Conservation (phyloP, 2,797 vertebrate genomes). For the Molossus alvarezi region DNA sequence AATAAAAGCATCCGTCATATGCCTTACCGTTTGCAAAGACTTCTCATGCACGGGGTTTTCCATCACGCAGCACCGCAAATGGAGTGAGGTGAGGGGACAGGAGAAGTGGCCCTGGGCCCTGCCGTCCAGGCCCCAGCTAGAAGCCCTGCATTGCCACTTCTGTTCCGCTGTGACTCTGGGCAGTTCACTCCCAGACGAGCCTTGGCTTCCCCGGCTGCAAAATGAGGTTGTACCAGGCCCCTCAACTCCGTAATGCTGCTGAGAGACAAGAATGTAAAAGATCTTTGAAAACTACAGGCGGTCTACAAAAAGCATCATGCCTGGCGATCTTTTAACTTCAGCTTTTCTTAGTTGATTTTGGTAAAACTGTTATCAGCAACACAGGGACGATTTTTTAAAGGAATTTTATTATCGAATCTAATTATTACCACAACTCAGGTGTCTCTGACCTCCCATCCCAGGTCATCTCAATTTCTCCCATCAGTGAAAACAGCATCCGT, state of each 20-base stretch:
- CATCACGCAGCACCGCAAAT: background rate
- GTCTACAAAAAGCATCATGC: background rate
- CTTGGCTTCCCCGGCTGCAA: background rate
- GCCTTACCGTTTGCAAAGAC: background rate
- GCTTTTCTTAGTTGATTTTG: background rate
- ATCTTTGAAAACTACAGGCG: slow-evolving; percentile 16
- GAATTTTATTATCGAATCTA: background rate
- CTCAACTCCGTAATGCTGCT: too few relatives aligned
- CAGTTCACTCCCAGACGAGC: background rate
- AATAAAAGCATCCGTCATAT: background rate
- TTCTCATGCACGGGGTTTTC: background rate
- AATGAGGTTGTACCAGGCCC: background rate
- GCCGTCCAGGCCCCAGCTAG: background rate
- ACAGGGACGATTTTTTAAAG: background rate
- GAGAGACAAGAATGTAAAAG: background rate
- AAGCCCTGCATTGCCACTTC: background rate
- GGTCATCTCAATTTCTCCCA: background rate
- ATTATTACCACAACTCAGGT: background rate
- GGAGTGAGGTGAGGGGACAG: background rate
- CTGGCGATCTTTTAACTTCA: background rate
- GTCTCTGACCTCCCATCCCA: background rate
- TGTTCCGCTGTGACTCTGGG: background rate
- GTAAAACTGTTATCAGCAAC: background rate
- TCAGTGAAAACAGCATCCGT: background rate
- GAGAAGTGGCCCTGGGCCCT: background rate